Base-by-base conservation (phyloP, 2,113 vertebrate species). In the Alligator mississippiensis region DNA sequence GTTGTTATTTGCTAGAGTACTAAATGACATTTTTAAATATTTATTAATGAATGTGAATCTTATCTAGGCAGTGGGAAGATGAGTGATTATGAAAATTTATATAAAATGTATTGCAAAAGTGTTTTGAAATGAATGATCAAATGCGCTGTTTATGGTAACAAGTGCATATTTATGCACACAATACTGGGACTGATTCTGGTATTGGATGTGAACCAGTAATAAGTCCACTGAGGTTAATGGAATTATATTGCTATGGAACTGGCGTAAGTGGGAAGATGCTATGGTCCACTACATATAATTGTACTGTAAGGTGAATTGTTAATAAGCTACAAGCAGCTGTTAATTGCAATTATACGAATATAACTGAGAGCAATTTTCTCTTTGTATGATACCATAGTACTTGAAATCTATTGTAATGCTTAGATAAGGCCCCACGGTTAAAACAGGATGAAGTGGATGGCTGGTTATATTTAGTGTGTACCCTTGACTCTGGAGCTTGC, bases 361-460 rank as follows among this genome's bases (percentile, higher is more conserved):
- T 47, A 47, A 80, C 82, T 90, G 87, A 85, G 72, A 95, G 63
- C 80, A 90, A 9, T 90, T 85, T 87, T 47, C 28, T 83, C 68
- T 83, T 95, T 22, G 13, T 54, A 3, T 82, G 60, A n/a, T 70
- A 63, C 54, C 54, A 84, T 72, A 25, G 25, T 82, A 74, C 87
- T 94, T 77, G 63, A 85, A 95, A 81, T 90, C 85, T 75, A 28
- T 61, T 15, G 25, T 74, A 89, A 89, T 84, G 75, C 58, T 80
- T 58, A 83, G 75, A 16, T 92, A 66, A 1, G 61, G 60, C 28
- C 58, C 61, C 70, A 24, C 47, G 85, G 87, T 38, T 27, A 8
- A 77, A 78, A 58, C 87, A 87, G 77, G 70, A 77, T 62, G 82
- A 4, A 90, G 28, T 38, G 74, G 89, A 5, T 83, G 60, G 63